These are phyloP conservation scores for Sebastes reedi DNA, from an alignment of 2,797 vertebrate genomes.

Conservation along the genomic window DNA sequence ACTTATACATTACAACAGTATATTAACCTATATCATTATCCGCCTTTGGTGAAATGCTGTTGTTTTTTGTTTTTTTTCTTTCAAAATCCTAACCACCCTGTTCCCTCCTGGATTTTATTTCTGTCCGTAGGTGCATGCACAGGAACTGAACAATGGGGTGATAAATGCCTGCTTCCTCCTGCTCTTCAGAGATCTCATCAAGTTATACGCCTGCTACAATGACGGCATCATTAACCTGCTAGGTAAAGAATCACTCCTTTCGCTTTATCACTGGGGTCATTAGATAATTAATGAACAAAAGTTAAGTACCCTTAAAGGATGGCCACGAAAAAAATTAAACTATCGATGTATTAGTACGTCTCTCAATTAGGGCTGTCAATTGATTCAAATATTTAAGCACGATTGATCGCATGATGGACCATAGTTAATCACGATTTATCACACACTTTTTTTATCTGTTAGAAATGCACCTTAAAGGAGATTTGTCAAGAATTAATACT, in stretches of 20 bases:
- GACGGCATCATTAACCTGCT: conserved; percentile 98
- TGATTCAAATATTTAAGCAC: no score
- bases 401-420: no score
- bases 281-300: not conserved
- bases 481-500: no score
- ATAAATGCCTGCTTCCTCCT: conserved; percentile 98
- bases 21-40: not conserved
- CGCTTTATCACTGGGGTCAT: not conserved
- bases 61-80: not conserved
- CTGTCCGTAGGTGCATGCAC: conserved; percentile 88
- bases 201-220: conserved; percentile 98
- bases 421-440: no score
- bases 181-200: conserved; percentile 99
- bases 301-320: not conserved
- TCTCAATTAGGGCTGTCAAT: not conserved
- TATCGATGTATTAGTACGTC: not conserved
- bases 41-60: not conserved
- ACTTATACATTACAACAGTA: not conserved
- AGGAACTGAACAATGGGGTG: conserved; percentile 93
- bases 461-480: no score
- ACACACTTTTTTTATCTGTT: no score
- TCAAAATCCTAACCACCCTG: not conserved
- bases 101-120: not conserved
- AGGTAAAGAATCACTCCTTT: conserved; percentile 79
- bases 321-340: not conserved